phyloP scores from a whole-genome alignment of 2,888 invertebrate species.

The Eubasilissa splendida region DNA sequence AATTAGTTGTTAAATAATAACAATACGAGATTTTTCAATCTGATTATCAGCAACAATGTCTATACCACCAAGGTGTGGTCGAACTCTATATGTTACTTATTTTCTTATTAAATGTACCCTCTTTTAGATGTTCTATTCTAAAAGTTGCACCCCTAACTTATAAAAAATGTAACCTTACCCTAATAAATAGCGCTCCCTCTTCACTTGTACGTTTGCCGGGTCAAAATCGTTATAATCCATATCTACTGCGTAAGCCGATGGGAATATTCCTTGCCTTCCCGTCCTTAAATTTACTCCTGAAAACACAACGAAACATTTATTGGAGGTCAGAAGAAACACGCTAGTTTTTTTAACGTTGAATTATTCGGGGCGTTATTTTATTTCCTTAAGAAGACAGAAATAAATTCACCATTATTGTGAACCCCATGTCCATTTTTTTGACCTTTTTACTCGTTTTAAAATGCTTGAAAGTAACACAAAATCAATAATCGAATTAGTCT shows the following conservation, averaged over 20 bases:
- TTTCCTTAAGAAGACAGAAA: not conserved
- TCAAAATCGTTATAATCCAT: slow-evolving; percentile 97
- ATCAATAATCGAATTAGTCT: no score
- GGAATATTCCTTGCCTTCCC: slow-evolving; percentile 95
- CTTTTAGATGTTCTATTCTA: not conserved
- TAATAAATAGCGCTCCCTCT: slow-evolving; percentile 89
- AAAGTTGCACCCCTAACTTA: slow-evolving; percentile 42
- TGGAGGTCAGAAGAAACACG: not conserved
- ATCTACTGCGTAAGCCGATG: slow-evolving; percentile 97
- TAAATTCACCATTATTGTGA: slow-evolving; percentile 41
- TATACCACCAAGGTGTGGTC: no score
- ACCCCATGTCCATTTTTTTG: no score
- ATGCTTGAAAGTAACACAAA: no score
- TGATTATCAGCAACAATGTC: no score
- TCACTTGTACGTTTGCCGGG: slow-evolving; percentile 86
- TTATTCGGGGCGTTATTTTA: no score
- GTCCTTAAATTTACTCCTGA: slow-evolving; percentile 94
- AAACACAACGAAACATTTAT: slow-evolving; percentile 59
- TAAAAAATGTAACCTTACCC: slow-evolving; percentile 68
- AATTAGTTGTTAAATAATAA: no score
- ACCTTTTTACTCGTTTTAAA: no score
- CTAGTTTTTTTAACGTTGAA: no score
- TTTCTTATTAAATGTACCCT: no score
- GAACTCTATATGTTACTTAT: no score
- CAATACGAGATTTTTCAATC: no score